These are phyloP conservation scores for Parauchenoglanis ngamensis DNA, from an alignment of 2,797 vertebrate species.

Conservation along the genomic window DNA sequence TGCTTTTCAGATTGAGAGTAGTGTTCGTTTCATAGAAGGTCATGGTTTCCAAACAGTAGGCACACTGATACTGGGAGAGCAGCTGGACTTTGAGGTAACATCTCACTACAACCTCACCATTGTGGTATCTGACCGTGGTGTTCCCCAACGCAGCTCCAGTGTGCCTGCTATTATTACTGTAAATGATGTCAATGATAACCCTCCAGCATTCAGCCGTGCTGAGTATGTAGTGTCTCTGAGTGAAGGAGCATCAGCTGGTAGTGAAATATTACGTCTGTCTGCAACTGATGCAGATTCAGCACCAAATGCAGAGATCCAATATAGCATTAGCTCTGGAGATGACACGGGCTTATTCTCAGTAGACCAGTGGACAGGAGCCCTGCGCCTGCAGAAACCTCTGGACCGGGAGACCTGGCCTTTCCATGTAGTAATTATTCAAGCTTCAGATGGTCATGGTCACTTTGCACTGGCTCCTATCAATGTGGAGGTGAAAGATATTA, in stretches of 20 bases:
- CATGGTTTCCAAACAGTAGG: slow-evolving; percentile 83
- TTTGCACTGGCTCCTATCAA: slow-evolving; percentile 86
- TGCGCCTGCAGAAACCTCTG: slow-evolving; percentile 79
- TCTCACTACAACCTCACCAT: slow-evolving; percentile 89
- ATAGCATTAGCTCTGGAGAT: slow-evolving; percentile 91
- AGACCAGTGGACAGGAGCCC: slow-evolving; percentile 84
- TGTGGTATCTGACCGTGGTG: slow-evolving; percentile 87
- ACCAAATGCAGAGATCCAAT: slow-evolving; percentile 81
- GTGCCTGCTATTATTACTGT: slow-evolving; percentile 84
- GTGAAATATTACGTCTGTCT: slow-evolving; percentile 85
- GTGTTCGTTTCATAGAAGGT: slow-evolving; percentile 80
- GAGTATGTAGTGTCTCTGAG: slow-evolving; percentile 84
- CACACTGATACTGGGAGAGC: slow-evolving; percentile 86
- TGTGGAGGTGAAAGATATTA: slow-evolving; percentile 91
- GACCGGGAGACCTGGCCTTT: slow-evolving; percentile 84
- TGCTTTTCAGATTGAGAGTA: slow-evolving; percentile 92
- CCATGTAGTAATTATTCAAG: slow-evolving; percentile 86
- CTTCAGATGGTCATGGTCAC: slow-evolving; percentile 82
- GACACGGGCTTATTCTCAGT: slow-evolving; percentile 84
- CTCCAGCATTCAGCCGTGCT: slow-evolving; percentile 82
- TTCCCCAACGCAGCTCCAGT: slow-evolving; percentile 85
- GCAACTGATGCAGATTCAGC: slow-evolving; percentile 90
- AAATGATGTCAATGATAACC: slow-evolving; percentile 90
- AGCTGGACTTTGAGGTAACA: slow-evolving; percentile 89
- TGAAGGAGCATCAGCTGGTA: slow-evolving; percentile 81